Conservation (phyloP, 2,888 invertebrate species). For the Sinohyriopsis cumingii region DNA sequence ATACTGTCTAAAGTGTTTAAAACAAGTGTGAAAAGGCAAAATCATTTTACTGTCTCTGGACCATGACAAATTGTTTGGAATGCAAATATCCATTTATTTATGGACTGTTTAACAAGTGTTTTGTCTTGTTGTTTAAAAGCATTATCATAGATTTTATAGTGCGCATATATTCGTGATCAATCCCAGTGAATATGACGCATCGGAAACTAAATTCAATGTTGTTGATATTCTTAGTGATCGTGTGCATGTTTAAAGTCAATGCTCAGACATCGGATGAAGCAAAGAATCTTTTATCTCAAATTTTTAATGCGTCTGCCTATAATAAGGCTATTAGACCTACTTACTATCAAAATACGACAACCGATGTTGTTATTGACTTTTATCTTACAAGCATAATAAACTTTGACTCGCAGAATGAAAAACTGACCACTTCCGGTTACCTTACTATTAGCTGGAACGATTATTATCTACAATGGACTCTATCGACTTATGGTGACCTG, state of each 20-base stretch:
- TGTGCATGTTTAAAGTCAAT: not conserved
- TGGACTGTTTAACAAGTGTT: too few species aligned
- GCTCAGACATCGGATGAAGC: constrained; percentile 3
- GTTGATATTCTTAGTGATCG: not conserved
- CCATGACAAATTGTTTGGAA: too few species aligned
- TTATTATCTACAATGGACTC: constrained; percentile 18
- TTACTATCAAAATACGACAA: constrained; percentile 6
- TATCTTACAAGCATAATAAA: constrained; percentile 19
- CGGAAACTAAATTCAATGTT: not conserved
- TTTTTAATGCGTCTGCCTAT: constrained; percentile 16
- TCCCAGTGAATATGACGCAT: too few species aligned
- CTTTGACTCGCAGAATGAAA: constrained; percentile 21
- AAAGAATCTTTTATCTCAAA: constrained; percentile 5
- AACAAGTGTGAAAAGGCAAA: too few species aligned
- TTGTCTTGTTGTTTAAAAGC: too few species aligned
- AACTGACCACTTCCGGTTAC: constrained; percentile 24
- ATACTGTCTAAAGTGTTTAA: too few species aligned
- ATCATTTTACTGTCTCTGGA: too few species aligned
- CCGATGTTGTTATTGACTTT: constrained; percentile 25
- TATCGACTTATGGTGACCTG: constrained; percentile 9
- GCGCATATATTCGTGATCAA: too few species aligned
- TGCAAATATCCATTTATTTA: too few species aligned
- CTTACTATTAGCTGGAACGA: constrained; percentile 25
- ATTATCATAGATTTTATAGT: too few species aligned
- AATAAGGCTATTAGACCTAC: constrained; percentile 17